Evolutionary conservation across 2,888 invertebrate species (phyloP), one percentile per base, ranked within the genome.

Genomic region (Leptopilina drosophilae): DNA sequence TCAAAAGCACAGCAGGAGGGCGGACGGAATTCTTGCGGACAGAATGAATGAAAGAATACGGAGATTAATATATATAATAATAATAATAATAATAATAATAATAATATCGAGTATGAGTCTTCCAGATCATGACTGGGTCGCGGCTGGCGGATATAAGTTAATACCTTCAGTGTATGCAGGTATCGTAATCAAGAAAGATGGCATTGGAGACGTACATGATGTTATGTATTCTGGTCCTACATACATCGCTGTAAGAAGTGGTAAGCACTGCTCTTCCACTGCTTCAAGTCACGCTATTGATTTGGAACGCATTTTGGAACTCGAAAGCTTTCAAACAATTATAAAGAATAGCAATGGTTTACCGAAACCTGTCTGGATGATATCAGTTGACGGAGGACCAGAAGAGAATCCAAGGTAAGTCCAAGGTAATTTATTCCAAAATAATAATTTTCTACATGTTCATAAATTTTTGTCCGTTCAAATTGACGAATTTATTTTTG

Each of bases 161-260:
- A 88, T 87, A 56, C 88, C 88, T 53, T 85, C 87, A 14, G 88
- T 90, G 0, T 88, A 89, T 82, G 89, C 87, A 26, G 86, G 82
- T 40, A 82, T 87, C 69, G 76, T 73, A 65, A 84, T 90, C 6
- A 84, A 86, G 66, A 53, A 78, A 26, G 83, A 87, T 80, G 81
- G 81, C 69, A 56, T 85, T 80, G 88, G 88, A 78, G 89, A 90
- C n/a, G n/a, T n/a, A n/a, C n/a, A n/a, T n/a, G n/a, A n/a, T 77
- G 90, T 91, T 59, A 77, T 85, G 62, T 90, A 90, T 81, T 87
- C 85, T 79, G 92, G 92, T n/a, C 91, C 92, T 67, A 92, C 91
- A 77, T 91, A 89, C 85, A 86, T 92, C 49, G 87, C 90, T 20
- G 86, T 90, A 33, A 65, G 89, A 14, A 83, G 83, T 69, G 87